Evolutionary conservation across 1,140 invertebrate genomes (phyloP).

Genomic region (Platorchestia sp.): DNA sequence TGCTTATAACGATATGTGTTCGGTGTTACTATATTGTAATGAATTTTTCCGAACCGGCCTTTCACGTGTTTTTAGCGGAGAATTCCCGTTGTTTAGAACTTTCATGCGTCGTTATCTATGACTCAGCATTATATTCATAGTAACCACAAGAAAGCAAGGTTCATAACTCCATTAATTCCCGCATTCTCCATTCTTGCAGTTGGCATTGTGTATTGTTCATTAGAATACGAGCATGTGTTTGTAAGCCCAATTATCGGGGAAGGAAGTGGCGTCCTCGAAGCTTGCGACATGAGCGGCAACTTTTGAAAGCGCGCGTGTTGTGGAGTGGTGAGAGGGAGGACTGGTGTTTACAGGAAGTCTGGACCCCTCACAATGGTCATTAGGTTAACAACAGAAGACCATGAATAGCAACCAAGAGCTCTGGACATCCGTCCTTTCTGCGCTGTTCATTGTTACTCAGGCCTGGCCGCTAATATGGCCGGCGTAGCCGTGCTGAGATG

Average conservation of each 20-base stretch:
- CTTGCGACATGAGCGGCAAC: neutral
- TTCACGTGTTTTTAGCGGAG: neutral
- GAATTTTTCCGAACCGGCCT: neutral
- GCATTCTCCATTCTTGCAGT: neutral
- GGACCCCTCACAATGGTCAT: conserved; percentile 36
- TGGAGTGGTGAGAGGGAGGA: neutral
- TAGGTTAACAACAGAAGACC: conserved; percentile 45
- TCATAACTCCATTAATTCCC: neutral
- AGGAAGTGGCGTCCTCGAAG: neutral
- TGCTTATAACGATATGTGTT: neutral
- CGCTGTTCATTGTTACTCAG: neutral
- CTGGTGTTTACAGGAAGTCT: conserved; percentile 47
- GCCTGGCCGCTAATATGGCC: conserved; percentile 1
- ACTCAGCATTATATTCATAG: neutral
- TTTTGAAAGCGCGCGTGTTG: neutral
- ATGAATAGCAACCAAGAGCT: neutral
- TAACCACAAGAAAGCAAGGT: neutral
- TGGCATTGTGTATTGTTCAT: neutral
- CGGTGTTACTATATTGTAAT: neutral
- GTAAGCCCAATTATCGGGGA: neutral
- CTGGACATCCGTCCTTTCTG: conserved; percentile 1
- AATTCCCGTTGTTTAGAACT: neutral
- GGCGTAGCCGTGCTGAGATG: neutral
- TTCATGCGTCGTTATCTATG: neutral
- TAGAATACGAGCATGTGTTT: neutral